phyloP scores from a whole-genome alignment of 2,113 vertebrate genomes.

The Nanorana parkeri region DNA sequence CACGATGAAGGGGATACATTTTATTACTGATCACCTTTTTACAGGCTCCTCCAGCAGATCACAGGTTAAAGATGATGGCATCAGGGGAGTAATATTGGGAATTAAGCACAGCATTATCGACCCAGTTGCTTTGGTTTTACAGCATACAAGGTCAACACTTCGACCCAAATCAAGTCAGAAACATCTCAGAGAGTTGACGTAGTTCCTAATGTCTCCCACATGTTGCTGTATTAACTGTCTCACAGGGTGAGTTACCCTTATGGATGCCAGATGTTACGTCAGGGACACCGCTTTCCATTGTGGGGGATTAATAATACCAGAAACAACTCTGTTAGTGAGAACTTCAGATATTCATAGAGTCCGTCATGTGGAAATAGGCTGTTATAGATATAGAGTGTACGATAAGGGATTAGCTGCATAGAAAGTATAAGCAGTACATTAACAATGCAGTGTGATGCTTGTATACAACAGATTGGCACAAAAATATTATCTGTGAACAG shows the following conservation, averaged over 20 bases:
- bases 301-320: conserved; percentile 37
- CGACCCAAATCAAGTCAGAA: conserved; percentile 49
- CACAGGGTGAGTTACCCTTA: conserved; percentile 53
- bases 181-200: conserved; percentile 47
- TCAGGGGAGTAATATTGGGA: conserved; percentile 46
- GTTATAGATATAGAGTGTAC: neutral
- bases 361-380: neutral
- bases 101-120: conserved; percentile 43
- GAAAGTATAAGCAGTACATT: too few species aligned
- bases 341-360: neutral
- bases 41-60: neutral
- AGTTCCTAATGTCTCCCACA: conserved; percentile 53
- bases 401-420: neutral
- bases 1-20: neutral
- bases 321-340: conserved; percentile 9
- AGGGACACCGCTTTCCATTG: conserved; percentile 37
- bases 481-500: too few species aligned
- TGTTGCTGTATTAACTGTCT: conserved; percentile 47
- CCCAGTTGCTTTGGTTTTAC: conserved; percentile 43
- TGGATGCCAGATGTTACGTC: conserved; percentile 55
- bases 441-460: too few species aligned
- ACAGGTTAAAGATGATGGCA: conserved; percentile 43
- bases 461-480: too few species aligned
- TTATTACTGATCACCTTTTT: neutral
- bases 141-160: conserved; percentile 37